Evolutionary conservation across 2,797 vertebrate genomes (phyloP).

Genomic region (Helarctos malayanus): DNA sequence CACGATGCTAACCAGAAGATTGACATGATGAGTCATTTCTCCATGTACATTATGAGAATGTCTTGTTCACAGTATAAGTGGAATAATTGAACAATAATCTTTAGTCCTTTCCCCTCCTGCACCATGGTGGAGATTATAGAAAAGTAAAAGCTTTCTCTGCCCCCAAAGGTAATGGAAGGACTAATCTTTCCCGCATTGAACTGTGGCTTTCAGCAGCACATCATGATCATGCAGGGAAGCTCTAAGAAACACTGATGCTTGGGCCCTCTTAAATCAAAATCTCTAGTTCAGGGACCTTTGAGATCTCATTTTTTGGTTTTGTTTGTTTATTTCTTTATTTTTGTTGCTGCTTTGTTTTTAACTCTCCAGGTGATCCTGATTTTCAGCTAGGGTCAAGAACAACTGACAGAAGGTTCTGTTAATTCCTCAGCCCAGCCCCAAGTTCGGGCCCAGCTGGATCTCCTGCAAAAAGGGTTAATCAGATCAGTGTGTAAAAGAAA

Average conservation of each 20-base stretch:
- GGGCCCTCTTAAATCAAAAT: neutral
- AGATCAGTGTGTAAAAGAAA: neutral
- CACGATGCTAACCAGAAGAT: neutral
- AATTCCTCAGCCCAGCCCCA: neutral
- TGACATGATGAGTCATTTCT: neutral
- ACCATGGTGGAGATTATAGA: neutral
- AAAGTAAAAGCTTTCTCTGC: conserved; percentile 47
- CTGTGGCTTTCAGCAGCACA: neutral
- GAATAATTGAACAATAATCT: conserved; percentile 16
- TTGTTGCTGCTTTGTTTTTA: conserved; percentile 41
- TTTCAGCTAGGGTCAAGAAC: conserved; percentile 2
- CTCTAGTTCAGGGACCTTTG: neutral
- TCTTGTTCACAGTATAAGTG: conserved; percentile 20
- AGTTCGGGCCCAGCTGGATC: neutral
- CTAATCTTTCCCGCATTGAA: neutral
- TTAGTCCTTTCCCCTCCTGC: neutral
- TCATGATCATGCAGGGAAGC: neutral
- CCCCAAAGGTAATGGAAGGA: neutral
- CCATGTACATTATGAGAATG: conserved; percentile 8
- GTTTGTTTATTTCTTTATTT: neutral
- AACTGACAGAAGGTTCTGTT: neutral
- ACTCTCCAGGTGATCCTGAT: conserved; percentile 13
- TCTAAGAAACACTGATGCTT: conserved; percentile 10
- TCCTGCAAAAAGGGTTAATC: neutral
- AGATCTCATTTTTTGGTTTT: neutral